Base-by-base conservation (phyloP, 2,797 vertebrate genomes). In the Channallabes apus region DNA sequence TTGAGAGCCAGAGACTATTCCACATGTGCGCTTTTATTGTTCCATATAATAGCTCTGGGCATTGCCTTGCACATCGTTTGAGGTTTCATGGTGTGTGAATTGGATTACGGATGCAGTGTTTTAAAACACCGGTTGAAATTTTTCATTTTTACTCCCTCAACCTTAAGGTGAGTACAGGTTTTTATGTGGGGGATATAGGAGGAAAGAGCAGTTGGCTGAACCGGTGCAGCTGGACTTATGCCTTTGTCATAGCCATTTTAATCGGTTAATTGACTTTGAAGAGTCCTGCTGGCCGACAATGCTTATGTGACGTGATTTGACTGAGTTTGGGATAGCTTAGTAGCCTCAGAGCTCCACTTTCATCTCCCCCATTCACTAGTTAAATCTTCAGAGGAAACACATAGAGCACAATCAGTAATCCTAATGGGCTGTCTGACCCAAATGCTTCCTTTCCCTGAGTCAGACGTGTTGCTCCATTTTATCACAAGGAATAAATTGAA, bases 341-440 rank as follows among this genome's bases (percentile, higher is more conserved):
- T 11, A 15, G 76, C 85, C 82, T 78, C 90, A 88, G 87, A 92
- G 0, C 11, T 77, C 82, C 82, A 78, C 89, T 88, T 90, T 80
- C 84, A 85, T 85, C 78, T 86, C 64, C 29, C 29, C 73, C 67
- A 75, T 56, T 86, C 80, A 62, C 71, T 80, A 24, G 59, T 77
- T 79, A 89, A 90, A 90, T 90, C 86, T 90, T 90, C 87, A 64
- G 24, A 85, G 80, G 89, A 92, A 92, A n/a, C 85, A 84, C 56
- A 59, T 69, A 78, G 88, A 88, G 85, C 89, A 86, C 90, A 89
- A 87, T 88, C 82, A 84, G 87, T 91, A 90, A 92, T 93, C 91
- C 87, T 88, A 88, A 91, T 89, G 86, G 88, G 83, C 87, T 72
- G 6, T n/a, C 76, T 90, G 90, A 92, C 89, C 90, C 85, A 82